Percentiles rank a stretch among this genome's conserved stretches.
phyloP scores from a whole-genome alignment of 1,140 invertebrate species.

The Dreissena polymorpha region DNA sequence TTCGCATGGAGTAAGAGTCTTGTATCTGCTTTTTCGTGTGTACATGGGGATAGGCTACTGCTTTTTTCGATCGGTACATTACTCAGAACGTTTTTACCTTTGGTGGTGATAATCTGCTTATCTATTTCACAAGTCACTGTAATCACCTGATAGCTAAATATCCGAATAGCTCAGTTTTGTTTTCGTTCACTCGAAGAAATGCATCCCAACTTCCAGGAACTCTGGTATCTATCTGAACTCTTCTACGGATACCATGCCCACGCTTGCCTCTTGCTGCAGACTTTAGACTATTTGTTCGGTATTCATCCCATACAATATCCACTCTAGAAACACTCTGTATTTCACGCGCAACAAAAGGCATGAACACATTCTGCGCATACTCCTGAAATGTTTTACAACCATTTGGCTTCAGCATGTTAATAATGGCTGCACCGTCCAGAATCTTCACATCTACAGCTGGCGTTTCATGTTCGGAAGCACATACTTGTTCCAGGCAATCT shows the following conservation, averaged over 20 bases:
- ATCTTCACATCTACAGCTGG: slow-evolving; percentile 1
- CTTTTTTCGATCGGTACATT: too few species aligned
- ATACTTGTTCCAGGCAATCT: not conserved
- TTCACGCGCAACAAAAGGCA: not conserved
- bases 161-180: slow-evolving; percentile 50
- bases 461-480: not conserved
- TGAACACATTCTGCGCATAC: not conserved
- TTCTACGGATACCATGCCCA: not conserved
- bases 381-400: not conserved
- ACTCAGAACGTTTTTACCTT: too few species aligned
- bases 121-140: not conserved
- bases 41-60: not conserved
- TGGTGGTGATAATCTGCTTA: not conserved
- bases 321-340: not conserved
- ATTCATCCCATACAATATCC: slow-evolving; percentile 49
- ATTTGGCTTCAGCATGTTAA: not conserved
- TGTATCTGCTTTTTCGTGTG: slow-evolving; percentile 39
- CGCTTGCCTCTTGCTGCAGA: not conserved
- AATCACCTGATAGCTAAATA: slow-evolving; percentile 14
- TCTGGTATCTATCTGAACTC: not conserved
- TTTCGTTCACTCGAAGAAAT: slow-evolving; percentile 29
- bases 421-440: slow-evolving; percentile 1
- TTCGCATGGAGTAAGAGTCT: slow-evolving; percentile 10
- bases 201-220: slow-evolving; percentile 27
- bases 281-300: slow-evolving; percentile 23